A percentile compares a stretch with the other conserved stretches of the same genome.
phyloP scores from a whole-genome alignment of 2,888 invertebrate species.

The Tachina fera region DNA sequence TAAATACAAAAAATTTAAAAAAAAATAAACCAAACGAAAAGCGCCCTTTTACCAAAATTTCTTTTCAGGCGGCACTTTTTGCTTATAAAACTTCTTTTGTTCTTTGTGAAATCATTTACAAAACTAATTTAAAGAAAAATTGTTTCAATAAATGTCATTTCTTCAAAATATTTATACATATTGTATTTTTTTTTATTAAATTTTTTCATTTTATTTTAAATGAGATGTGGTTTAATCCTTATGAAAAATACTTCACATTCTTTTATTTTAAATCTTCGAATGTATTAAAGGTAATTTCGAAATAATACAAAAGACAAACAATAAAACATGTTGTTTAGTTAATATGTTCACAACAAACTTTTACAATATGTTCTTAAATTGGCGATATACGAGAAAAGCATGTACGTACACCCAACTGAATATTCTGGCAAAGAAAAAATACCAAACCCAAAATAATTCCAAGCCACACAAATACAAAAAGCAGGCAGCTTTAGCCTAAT shows the following conservation, averaged over 20 bases:
- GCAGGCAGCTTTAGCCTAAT: conserved; percentile 16
- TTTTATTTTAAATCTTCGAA: conserved; percentile 35
- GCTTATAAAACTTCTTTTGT: too few relatives aligned
- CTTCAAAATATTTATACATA: background rate
- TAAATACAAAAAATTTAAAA: too few relatives aligned
- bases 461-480: conserved; percentile 57
- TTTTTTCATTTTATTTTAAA: background rate
- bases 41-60: too few relatives aligned
- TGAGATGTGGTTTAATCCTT: conserved; percentile 2
- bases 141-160: background rate
- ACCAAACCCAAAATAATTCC: conserved; percentile 52
- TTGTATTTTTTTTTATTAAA: too few relatives aligned
- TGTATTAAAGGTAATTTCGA: conserved; percentile 42
- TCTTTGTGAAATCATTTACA: too few relatives aligned
- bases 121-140: too few relatives aligned
- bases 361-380: conserved; percentile 50
- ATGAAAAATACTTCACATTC: conserved; percentile 16
- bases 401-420: conserved; percentile 27
- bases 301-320: conserved; percentile 28
- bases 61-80: too few relatives aligned
- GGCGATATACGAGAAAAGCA: conserved; percentile 21
- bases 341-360: conserved; percentile 65
- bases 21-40: too few relatives aligned
- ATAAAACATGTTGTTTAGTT: conserved; percentile 65
- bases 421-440: conserved; percentile 1